Evolutionary conservation across 2,113 vertebrate species (phyloP).

Genomic region (Serinus canaria): DNA sequence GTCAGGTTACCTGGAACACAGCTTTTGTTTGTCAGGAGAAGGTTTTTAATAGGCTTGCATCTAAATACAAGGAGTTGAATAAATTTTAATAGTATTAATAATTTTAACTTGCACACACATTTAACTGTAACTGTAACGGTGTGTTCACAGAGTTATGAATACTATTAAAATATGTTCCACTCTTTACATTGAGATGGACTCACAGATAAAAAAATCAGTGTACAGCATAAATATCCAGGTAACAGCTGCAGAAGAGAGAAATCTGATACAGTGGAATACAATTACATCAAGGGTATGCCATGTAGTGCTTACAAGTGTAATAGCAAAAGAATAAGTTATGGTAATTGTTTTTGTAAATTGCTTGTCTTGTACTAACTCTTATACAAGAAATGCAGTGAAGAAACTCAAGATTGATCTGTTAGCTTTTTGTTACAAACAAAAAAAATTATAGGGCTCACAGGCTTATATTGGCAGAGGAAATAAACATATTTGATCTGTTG

Average conservation of each 20-base stretch:
- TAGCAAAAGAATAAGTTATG: background rate
- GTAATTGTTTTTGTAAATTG: background rate
- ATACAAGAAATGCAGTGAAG: background rate
- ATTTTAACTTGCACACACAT: background rate
- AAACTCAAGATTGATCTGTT: background rate
- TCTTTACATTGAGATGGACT: background rate
- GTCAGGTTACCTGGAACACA: background rate
- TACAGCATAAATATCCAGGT: background rate
- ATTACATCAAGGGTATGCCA: background rate
- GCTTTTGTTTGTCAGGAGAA: background rate
- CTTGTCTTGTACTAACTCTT: background rate
- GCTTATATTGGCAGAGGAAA: background rate
- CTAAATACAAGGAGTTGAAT: constrained; percentile 10
- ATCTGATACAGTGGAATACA: background rate
- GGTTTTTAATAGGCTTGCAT: constrained; percentile 1
- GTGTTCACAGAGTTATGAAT: background rate
- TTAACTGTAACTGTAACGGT: background rate
- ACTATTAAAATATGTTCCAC: constrained; percentile 13
- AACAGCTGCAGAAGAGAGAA: constrained; percentile 1
- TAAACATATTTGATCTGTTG: background rate
- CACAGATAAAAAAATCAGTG: constrained; percentile 8
- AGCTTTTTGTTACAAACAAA: background rate
- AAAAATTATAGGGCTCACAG: background rate
- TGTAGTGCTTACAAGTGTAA: background rate
- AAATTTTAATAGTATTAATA: constrained; percentile 49